Percentiles rank a stretch among this genome's conserved stretches.
These are phyloP conservation scores for Pristionchus maxplancki DNA, from an alignment of 2,888 invertebrate genomes.

Conservation along the genomic window DNA sequence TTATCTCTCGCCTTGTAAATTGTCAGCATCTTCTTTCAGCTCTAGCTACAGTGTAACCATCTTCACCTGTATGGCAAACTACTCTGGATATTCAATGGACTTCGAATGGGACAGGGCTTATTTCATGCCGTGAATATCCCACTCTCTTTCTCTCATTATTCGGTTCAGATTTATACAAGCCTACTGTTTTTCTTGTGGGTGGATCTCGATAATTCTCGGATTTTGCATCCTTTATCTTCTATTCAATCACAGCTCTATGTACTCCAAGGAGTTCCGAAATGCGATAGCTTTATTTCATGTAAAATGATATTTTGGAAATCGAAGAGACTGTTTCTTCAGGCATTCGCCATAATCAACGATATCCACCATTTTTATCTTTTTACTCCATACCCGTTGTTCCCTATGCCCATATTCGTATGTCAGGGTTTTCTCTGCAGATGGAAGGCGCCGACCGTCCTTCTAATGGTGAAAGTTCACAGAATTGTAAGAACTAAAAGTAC, in stretches of 20 bases:
- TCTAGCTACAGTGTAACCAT: neutral
- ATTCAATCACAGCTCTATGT: neutral
- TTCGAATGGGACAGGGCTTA: neutral
- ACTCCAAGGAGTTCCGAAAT: neutral
- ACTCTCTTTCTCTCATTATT: neutral
- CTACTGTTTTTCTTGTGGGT: neutral
- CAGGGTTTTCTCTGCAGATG: neutral
- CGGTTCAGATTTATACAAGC: neutral
- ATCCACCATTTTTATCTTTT: neutral
- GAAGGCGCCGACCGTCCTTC: neutral
- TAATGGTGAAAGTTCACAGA: neutral
- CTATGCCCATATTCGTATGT: slow-evolving; percentile 6
- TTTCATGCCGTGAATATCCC: neutral
- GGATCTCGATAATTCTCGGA: neutral
- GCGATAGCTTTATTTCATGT: neutral
- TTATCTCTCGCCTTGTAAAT: neutral
- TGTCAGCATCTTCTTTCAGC: neutral
- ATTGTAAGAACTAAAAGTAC: neutral
- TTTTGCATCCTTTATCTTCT: neutral
- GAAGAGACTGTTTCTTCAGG: neutral
- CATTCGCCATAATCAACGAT: neutral
- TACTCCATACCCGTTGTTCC: neutral
- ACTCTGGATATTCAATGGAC: slow-evolving; percentile 6
- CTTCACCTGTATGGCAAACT: neutral
- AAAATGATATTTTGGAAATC: neutral